Evolutionary conservation across 2,888 invertebrate genomes (phyloP), one percentile per base, ranked within the genome.

Genomic region (Agapetus fuscipes): DNA sequence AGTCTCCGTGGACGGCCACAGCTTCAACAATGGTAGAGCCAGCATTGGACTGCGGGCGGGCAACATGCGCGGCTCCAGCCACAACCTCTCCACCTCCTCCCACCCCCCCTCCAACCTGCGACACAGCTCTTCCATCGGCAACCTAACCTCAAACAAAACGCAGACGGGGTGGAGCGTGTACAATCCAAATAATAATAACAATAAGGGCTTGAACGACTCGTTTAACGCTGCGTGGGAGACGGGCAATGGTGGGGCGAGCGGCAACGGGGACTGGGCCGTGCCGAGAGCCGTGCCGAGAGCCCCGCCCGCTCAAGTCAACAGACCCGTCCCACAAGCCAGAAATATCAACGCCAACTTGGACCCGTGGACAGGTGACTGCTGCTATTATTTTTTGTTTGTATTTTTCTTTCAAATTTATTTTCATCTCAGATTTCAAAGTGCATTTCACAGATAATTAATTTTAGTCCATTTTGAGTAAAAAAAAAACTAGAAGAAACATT

Each of bases 1-100:
- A 56, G 60, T 78, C 56, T 69, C 77, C 56, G 58, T 64, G 46
- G 77, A 77, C 55, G 69, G 69, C 56, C 84, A 85, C 65, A 77
- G 77, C 75, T 74, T 79, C 67, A 76, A 70, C 65, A 67, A 74
- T 61, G 74, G 75, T 74, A 74, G 73, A 75, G 39, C 56, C 55
- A 36, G 42, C 48, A 46, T 39, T 30, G 51, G 48, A 49, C 34
- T 49, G 49, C 36, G 56, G 51, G 50, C 52, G 54, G 50, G 44
- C 37, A 46, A 45, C 44, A 48, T 39, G 32, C 69, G 64, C 63
- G 67, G 68, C 60, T 68, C 68, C 62, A 59, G 64, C 49, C 64
- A 62, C 51, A 65, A 62, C 59, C 64, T 68, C 37, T 58, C 66
- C 59, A 59, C 60, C 29, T 39, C 58, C 59, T 52, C 56, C 55